These are phyloP conservation scores for Delphinapterus leucas DNA, from an alignment of 2,113 vertebrate species.

Conservation along the genomic window DNA sequence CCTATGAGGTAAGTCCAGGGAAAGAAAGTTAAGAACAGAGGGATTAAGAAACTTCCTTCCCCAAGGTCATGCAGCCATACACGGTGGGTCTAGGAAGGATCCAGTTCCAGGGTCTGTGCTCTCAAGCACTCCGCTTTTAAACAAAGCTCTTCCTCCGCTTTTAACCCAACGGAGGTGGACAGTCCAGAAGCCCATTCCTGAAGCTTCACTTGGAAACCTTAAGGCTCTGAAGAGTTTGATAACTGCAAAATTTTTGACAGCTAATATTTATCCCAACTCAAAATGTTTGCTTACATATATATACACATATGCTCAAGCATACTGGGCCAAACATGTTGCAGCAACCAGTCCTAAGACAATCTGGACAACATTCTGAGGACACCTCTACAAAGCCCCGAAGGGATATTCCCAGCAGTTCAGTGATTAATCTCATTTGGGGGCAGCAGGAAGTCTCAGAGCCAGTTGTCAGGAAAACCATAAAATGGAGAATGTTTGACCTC, in stretches of 20 bases:
- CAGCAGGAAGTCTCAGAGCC: background rate
- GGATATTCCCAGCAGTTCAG: background rate
- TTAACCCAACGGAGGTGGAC: background rate
- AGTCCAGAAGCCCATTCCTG: background rate
- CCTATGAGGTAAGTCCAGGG: background rate
- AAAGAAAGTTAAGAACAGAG: background rate
- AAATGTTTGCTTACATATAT: background rate
- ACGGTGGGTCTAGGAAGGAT: background rate
- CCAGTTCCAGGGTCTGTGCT: background rate
- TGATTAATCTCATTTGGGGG: background rate
- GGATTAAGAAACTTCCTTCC: background rate
- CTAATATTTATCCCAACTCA: background rate
- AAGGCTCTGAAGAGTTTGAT: background rate
- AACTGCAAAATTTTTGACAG: background rate
- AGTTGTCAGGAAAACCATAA: background rate
- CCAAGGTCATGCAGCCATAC: background rate
- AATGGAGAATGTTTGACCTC: background rate
- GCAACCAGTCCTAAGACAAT: background rate
- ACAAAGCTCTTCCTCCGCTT: background rate
- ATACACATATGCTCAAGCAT: background rate
- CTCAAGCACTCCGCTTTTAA: background rate
- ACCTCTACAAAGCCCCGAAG: background rate
- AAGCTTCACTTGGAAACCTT: background rate
- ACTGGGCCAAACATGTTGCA: background rate
- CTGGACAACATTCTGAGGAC: background rate